Conservation (phyloP, 2,888 invertebrate genomes). For the Pyrochroa serraticornis region DNA sequence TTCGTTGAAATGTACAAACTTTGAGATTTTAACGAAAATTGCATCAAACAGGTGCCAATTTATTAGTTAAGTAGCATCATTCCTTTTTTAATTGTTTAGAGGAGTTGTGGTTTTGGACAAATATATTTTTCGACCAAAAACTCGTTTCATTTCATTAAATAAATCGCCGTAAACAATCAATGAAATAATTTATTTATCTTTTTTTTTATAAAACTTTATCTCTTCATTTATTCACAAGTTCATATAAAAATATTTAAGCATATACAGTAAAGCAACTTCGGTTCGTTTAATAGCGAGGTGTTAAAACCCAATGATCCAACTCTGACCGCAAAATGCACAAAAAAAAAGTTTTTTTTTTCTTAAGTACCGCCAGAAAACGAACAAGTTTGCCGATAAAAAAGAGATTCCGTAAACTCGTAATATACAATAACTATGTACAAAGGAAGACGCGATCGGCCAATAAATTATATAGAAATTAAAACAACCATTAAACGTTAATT, state of each 20-base stretch:
- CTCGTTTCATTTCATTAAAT: slow-evolving; percentile 4
- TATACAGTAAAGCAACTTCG: too few species aligned
- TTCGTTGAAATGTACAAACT: slow-evolving; percentile 3
- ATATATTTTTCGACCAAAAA: slow-evolving; percentile 13
- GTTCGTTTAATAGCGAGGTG: too few species aligned
- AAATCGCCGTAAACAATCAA: slow-evolving; percentile 13
- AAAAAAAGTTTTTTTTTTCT: too few species aligned
- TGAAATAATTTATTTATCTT: slow-evolving; percentile 14
- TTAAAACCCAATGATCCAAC: too few species aligned
- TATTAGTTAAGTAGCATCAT: not conserved
- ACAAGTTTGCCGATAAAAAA: not conserved
- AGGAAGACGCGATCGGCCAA: slow-evolving; percentile 11
- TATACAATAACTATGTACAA: slow-evolving; percentile 21
- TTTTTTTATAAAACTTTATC: too few species aligned
- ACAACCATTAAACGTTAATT: slow-evolving; percentile 16
- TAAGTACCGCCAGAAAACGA: too few species aligned
- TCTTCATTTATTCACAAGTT: too few species aligned
- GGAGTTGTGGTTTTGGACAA: slow-evolving; percentile 10
- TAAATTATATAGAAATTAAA: slow-evolving; percentile 1
- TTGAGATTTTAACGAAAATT: not conserved
- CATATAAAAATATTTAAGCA: too few species aligned
- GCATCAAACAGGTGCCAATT: not conserved
- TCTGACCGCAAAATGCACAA: too few species aligned
- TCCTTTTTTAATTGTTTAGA: slow-evolving; percentile 9
- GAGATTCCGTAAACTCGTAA: slow-evolving; percentile 8